A percentile compares a stretch with the other conserved stretches of the same genome.
phyloP scores from a whole-genome alignment of 2,113 vertebrate genomes.

The Galbula dea region DNA sequence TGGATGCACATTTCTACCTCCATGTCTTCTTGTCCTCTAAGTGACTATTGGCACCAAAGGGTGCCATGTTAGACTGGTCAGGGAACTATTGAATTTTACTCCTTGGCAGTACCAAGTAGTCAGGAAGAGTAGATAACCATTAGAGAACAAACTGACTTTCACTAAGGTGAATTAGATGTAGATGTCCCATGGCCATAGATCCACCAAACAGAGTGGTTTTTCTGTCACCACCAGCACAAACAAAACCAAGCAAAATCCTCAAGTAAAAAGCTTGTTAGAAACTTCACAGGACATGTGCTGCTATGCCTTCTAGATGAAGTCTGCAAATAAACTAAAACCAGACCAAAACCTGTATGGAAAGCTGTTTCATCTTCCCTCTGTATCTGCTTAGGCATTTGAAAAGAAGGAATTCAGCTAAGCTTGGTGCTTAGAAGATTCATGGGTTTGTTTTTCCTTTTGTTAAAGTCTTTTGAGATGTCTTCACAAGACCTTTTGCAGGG shows the following conservation, averaged over 20 bases:
- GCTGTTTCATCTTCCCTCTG: background rate
- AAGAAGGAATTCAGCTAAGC: background rate
- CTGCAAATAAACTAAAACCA: background rate
- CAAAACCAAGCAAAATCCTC: background rate
- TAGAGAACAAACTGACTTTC: background rate
- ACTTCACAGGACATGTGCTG: background rate
- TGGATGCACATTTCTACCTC: background rate
- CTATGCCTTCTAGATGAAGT: background rate
- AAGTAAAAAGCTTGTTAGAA: background rate
- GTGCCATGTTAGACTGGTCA: background rate
- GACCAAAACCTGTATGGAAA: background rate
- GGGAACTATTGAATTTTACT: slow-evolving; percentile 3
- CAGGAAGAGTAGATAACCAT: background rate
- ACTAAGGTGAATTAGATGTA: background rate
- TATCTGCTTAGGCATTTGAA: background rate
- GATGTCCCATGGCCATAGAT: background rate
- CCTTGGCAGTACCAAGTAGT: background rate
- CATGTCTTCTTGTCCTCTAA: background rate
- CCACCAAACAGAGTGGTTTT: background rate
- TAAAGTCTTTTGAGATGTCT: background rate
- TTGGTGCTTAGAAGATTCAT: background rate
- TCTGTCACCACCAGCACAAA: background rate
- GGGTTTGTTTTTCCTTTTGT: background rate
- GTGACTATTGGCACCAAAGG: background rate
- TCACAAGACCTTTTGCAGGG: background rate